Percentiles rank a stretch among this genome's conserved stretches.
These are phyloP conservation scores for Tethea ocularis DNA, from an alignment of 2,888 invertebrate species.

Conservation along the genomic window DNA sequence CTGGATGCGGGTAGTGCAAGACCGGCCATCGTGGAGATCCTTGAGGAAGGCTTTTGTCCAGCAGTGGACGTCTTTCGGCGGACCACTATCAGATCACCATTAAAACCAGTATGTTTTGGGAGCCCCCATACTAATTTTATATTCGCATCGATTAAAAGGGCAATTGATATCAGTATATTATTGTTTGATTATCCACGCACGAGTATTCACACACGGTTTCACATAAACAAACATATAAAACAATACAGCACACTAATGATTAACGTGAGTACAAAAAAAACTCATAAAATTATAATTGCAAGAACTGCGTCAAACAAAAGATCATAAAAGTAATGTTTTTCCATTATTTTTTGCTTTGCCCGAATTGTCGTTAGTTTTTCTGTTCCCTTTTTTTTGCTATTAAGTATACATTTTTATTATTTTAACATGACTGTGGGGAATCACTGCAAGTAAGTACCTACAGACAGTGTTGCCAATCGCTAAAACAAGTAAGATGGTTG, in stretches of 20 bases:
- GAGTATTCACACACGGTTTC: background rate
- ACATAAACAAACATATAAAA: constrained; percentile 13
- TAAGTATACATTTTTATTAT: background rate
- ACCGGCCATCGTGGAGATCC: no score
- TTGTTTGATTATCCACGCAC: background rate
- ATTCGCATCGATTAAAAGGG: background rate
- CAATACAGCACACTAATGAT: constrained; percentile 21
- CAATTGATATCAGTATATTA: background rate
- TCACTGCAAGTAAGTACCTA: no score
- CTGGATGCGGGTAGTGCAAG: no score
- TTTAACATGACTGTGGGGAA: background rate
- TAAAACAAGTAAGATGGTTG: no score
- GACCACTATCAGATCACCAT: no score
- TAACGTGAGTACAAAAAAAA: constrained; percentile 13
- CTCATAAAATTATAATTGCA: constrained; percentile 20
- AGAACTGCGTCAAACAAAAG: constrained; percentile 21
- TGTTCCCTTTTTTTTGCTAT: constrained; percentile 7
- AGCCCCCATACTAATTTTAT: background rate
- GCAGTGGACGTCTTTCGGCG: no score
- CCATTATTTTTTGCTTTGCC: background rate
- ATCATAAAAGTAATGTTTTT: constrained; percentile 19
- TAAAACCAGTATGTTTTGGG: no score
- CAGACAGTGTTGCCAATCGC: no score
- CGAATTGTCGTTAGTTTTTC: constrained; percentile 13
- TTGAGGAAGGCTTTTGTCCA: no score